Evolutionary conservation across 2,797 vertebrate species (phyloP).

Genomic region (Arctocebus calabarensis): DNA sequence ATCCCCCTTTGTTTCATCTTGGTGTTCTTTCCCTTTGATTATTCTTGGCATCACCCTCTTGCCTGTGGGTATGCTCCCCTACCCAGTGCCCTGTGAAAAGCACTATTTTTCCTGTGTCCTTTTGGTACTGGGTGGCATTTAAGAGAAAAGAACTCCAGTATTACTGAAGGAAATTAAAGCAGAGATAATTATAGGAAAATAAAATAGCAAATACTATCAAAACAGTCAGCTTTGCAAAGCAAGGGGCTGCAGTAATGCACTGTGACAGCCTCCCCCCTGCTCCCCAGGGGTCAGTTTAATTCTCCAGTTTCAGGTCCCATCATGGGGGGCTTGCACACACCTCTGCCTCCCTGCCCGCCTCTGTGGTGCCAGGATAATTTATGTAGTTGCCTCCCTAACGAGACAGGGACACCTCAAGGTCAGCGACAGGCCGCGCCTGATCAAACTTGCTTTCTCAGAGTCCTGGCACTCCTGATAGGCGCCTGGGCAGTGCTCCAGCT

Average conservation of each 20-base stretch:
- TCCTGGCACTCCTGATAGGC: accelerated
- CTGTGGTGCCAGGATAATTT: background rate
- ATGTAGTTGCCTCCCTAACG: background rate
- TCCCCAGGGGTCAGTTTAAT: background rate
- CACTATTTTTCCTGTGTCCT: background rate
- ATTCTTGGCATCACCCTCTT: background rate
- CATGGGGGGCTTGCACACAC: background rate
- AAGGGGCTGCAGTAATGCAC: background rate
- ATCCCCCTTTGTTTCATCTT: background rate
- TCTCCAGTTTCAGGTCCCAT: background rate
- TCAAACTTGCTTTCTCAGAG: background rate
- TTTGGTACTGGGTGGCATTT: constrained; percentile 24
- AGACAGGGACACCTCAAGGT: constrained; percentile 5
- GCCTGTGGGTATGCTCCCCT: too few species aligned
- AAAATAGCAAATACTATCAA: background rate
- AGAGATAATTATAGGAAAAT: constrained; percentile 37
- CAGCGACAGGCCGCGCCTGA: background rate
- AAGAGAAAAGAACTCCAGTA: background rate
- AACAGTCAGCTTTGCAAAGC: background rate
- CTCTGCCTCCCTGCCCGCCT: background rate
- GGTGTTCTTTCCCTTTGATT: background rate
- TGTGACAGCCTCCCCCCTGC: background rate
- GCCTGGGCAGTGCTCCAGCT: background rate
- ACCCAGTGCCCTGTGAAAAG: background rate
- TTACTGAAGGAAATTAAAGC: background rate